A percentile compares a stretch with the other conserved stretches of the same genome.
Conservation (phyloP, 2,888 invertebrate genomes). For the Cephus pulcher region DNA sequence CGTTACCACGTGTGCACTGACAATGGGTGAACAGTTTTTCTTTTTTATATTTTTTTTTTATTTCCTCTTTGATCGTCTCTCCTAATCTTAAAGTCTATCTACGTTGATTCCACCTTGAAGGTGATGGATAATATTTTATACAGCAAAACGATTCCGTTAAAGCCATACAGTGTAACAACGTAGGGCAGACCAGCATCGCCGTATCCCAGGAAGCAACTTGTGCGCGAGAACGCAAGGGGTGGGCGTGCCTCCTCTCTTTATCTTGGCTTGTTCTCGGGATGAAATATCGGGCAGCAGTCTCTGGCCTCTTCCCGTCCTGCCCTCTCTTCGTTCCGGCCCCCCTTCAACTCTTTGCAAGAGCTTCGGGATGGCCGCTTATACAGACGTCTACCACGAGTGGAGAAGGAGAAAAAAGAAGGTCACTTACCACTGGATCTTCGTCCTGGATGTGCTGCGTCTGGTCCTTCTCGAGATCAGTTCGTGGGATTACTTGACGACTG, state of each 20-base stretch:
- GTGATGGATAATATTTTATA: slow-evolving; percentile 43
- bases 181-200: neutral
- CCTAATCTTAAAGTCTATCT: neutral
- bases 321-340: slow-evolving; percentile 23
- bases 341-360: slow-evolving; percentile 8
- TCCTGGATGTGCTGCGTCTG: neutral
- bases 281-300: slow-evolving; percentile 62
- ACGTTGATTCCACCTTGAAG: neutral
- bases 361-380: neutral
- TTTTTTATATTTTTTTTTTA: neutral
- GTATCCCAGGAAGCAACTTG: neutral
- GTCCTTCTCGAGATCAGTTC: neutral
- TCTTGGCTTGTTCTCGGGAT: slow-evolving; percentile 59
- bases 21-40: neutral
- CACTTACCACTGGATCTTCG: neutral
- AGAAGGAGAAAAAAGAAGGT: neutral
- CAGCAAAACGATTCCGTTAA: slow-evolving; percentile 35
- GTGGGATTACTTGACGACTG: neutral
- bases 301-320: slow-evolving; percentile 36
- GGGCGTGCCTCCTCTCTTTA: slow-evolving; percentile 52
- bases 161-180: slow-evolving; percentile 22
- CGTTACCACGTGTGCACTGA: neutral
- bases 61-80: neutral
- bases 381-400: neutral
- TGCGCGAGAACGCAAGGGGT: slow-evolving; percentile 26